Conservation (phyloP, 2,113 vertebrate genomes). For the Cheilinus undulatus region DNA sequence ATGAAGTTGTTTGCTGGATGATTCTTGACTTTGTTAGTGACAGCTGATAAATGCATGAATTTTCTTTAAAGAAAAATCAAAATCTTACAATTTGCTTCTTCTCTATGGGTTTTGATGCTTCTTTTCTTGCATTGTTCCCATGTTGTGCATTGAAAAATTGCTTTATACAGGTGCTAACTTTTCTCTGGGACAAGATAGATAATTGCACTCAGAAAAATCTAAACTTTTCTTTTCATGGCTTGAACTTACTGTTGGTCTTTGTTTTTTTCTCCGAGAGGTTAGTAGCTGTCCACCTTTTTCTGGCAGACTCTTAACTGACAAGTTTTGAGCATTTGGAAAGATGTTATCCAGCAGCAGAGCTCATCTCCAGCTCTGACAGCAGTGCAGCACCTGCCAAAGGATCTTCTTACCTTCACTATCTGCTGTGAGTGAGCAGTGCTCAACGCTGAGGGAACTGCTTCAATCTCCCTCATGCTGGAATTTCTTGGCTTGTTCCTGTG, state of each 20-base stretch:
- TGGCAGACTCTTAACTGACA: constrained; percentile 83
- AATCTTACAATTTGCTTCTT: too few relatives aligned
- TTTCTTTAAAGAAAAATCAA: too few relatives aligned
- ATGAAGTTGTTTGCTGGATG: too few relatives aligned
- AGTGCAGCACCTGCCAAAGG: constrained; percentile 82
- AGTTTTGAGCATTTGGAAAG: constrained; percentile 80
- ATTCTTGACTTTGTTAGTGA: too few relatives aligned
- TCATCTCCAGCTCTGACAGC: constrained; percentile 83
- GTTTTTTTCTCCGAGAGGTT: constrained; percentile 78
- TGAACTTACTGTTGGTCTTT: constrained; percentile 73
- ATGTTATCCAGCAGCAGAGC: constrained; percentile 79
- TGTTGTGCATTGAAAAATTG: background rate
- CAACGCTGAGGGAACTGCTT: constrained; percentile 73
- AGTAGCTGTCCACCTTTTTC: constrained; percentile 79
- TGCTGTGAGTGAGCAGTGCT: constrained; percentile 79
- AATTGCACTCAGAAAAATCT: constrained; percentile 52
- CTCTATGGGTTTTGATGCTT: background rate
- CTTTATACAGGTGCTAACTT: background rate
- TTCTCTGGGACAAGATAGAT: background rate
- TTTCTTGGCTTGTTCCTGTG: constrained; percentile 71
- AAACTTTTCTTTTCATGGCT: constrained; percentile 63
- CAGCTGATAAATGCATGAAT: too few relatives aligned
- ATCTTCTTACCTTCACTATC: constrained; percentile 78
- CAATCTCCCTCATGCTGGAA: constrained; percentile 75
- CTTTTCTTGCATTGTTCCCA: background rate